A percentile compares a stretch with the other conserved stretches of the same genome.
Evolutionary conservation across 2,113 vertebrate genomes (phyloP).

Genomic region (Salvelinus alpinus): DNA sequence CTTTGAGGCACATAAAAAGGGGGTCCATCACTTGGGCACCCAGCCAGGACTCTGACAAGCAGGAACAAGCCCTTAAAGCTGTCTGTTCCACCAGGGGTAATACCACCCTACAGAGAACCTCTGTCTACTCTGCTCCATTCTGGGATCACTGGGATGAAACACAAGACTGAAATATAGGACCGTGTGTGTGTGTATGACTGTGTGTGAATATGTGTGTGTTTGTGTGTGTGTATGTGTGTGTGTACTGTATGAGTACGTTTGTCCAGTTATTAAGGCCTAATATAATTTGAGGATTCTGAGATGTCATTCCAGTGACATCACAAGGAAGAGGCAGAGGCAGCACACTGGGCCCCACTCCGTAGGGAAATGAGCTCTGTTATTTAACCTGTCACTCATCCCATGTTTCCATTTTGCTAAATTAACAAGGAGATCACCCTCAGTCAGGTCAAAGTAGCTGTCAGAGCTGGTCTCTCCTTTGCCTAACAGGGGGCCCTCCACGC

Average conservation of each 20-base stretch:
- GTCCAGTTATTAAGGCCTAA: too few relatives aligned
- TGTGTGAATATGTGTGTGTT: background rate
- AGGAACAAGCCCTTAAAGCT: constrained; percentile 16
- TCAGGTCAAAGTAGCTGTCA: constrained; percentile 41
- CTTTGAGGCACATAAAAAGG: constrained; percentile 4
- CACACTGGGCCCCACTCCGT: constrained; percentile 11
- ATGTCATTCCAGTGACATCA: too few relatives aligned
- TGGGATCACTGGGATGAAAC: background rate
- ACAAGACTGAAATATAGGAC: too few relatives aligned
- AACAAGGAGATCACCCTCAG: constrained; percentile 36
- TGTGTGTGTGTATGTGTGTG: too few relatives aligned
- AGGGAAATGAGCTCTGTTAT: constrained; percentile 13
- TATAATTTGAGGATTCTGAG: too few relatives aligned
- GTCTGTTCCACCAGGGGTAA: background rate
- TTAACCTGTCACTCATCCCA: constrained; percentile 35
- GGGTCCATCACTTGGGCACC: background rate
- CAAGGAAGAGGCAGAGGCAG: background rate
- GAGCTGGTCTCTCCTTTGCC: constrained; percentile 9
- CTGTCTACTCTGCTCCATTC: background rate
- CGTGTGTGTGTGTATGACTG: background rate
- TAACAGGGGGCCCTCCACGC: too few relatives aligned
- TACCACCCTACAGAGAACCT: background rate
- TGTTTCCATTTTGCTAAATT: constrained; percentile 37
- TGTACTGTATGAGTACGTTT: too few relatives aligned
- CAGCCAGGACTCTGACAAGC: constrained; percentile 6